Evolutionary conservation across 2,888 invertebrate genomes (phyloP), one percentile per base, ranked within the genome.

Genomic region (Gryllus longicercus): DNA sequence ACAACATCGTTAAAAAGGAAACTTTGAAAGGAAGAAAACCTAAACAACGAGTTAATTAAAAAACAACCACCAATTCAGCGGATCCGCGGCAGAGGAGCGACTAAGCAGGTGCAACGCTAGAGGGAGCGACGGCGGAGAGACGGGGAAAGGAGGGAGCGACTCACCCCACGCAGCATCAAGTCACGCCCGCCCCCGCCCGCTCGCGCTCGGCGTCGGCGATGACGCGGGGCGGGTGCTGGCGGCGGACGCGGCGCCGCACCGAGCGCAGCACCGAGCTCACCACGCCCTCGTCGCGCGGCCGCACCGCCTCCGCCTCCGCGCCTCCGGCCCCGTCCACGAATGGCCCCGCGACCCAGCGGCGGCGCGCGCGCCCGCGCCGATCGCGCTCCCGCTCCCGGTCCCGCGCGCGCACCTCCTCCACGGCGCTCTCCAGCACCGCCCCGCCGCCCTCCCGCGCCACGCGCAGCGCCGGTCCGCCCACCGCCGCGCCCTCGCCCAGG

Each of bases 161-260:
- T 82, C 82, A 82, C 80, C 82, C 82, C 21, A 82, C 78, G 77
- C 82, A 82, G 49, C 82, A 82, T 82, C 82, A 82, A 23, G 82
- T 82, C 38, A 38, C 38, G 38, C 38, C 38, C 38, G 5, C 38
- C 38, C 38, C 38, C 38, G 38, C 5, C 38, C 38, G 38, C 38
- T 38, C 2, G 25, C 25, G 25, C 25, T 25, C 25, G 2, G 63
- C 63, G 63, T 18, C 18, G 63, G 63, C 18, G 5, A 38, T 3
- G 5, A 38, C 38, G 5, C 38, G 38, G 38, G 38, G 63, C 63
- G 63, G 16, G 5, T n/a, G 14, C 63, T n/a, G 63, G 63, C 63
- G 63, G n/a, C 63, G 63, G 16, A 63, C 63, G 63, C 63, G 63
- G 4, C 63, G 63, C 16, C 63, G 63, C 12, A 63, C n/a, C 16